Base-by-base conservation (phyloP, 2,113 vertebrate genomes). In the Chlamydotis undulata region DNA sequence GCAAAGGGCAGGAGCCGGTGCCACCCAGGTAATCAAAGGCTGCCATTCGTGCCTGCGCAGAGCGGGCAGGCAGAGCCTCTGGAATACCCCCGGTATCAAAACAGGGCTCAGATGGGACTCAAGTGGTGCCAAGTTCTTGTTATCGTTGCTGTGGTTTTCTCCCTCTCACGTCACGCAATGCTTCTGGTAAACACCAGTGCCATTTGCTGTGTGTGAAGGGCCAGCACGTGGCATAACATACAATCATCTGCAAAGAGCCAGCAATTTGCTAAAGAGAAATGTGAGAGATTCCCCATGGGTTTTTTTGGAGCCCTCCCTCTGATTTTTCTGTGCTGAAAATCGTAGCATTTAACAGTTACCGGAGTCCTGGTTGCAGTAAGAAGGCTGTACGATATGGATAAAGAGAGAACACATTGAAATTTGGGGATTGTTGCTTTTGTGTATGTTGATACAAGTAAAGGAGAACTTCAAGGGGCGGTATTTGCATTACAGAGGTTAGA, bases 11-110 rank as follows among this genome's bases (percentile, higher is more conserved):
- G 71, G 86, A 90, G 29, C 47, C 0, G 1, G 47, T 94, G 91
- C 91, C 94, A 87, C 93, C 64, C 0, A 0, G 75, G 75, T 64
- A 90, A 88, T 93, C 92, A 92, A 94, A 96, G 82, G 67, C 79
- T 88, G 90, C 61, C 4, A 7, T 76, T 91, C 4, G 3, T 81
- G 65, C 78, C 82, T 15, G 9, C 7, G 4, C 53, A 79, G 64
- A 84, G 55, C 1, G 0, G 70, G 69, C 57, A 61, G 49, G 50
- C 89, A 94, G 74, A 76, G 81, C 69, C 74, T 82, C 45, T 93
- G 91, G 22, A 93, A n/a, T 23, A 17, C 25, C 69, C 53, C 41
- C 0, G 0, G 19, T 50, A 60, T 19, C 87, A 65, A 81, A 93
- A 89, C 56, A 81, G 57, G 47, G 43, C 91, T 95, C 68, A 45